Evolutionary conservation across 2,797 vertebrate species (phyloP).

Genomic region (Spizella passerina): DNA sequence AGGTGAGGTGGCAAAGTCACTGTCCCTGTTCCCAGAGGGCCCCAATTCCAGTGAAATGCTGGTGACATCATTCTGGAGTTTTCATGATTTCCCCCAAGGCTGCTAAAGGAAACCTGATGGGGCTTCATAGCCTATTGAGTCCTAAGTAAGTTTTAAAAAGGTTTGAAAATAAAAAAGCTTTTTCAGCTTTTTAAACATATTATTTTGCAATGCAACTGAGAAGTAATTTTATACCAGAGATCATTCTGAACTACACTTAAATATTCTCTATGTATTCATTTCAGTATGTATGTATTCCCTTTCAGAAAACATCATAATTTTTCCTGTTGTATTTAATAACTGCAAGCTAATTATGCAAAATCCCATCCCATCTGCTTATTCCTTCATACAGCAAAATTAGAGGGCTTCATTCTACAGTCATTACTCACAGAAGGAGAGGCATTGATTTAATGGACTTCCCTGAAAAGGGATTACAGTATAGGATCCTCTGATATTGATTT

Average conservation of each 20-base stretch:
- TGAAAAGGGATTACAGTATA: slow-evolving; percentile 37
- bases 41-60: neutral
- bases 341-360: slow-evolving; percentile 14
- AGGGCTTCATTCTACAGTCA: neutral
- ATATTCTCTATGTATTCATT: neutral
- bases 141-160: neutral
- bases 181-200: neutral
- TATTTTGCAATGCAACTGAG: neutral
- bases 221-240: neutral
- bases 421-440: neutral
- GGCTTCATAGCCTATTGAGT: accelerated
- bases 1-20: neutral
- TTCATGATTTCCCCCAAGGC: neutral
- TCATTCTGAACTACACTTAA: neutral
- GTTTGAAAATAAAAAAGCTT: neutral
- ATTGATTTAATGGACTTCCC: slow-evolving; percentile 54
- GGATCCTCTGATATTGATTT: slow-evolving; percentile 38
- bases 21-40: neutral
- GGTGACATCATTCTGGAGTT: neutral
- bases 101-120: neutral
- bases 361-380: slow-evolving; percentile 28
- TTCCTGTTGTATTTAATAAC: slow-evolving; percentile 26
- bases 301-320: neutral
- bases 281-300: neutral
- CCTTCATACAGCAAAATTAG: neutral